phyloP scores from a whole-genome alignment of 2,797 vertebrate species.

The Dermochelys coriacea region DNA sequence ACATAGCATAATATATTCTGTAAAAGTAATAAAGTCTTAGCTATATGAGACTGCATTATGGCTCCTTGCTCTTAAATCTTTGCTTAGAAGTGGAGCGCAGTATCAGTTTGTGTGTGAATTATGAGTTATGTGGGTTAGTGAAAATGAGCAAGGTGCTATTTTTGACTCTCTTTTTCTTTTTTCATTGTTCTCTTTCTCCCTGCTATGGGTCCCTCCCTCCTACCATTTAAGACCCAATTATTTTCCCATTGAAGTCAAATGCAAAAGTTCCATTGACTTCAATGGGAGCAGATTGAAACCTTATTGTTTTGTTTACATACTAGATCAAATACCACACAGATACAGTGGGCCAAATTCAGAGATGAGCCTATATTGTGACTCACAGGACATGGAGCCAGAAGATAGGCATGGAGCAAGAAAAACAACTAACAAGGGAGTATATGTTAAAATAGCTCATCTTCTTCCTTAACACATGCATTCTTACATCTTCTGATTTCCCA shows the following conservation, averaged over 20 bases:
- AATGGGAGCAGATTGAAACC: neutral
- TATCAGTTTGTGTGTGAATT: neutral
- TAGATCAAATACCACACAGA: neutral
- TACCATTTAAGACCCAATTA: neutral
- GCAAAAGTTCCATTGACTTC: neutral
- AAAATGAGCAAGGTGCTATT: neutral
- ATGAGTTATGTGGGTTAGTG: neutral
- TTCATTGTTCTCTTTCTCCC: neutral
- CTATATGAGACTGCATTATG: neutral
- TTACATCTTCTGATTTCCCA: neutral
- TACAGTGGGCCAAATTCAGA: neutral
- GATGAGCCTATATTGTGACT: neutral
- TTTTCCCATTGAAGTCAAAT: neutral
- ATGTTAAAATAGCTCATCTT: neutral
- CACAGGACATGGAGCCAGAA: neutral
- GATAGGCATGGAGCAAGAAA: neutral
- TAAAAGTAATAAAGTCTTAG: conserved; percentile 5
- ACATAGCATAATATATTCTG: conserved; percentile 6
- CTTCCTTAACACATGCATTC: neutral
- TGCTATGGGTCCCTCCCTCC: neutral
- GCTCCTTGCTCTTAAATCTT: neutral
- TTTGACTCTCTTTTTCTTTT: neutral
- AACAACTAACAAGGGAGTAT: neutral
- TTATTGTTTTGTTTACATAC: neutral
- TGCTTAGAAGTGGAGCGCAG: neutral